A percentile compares a stretch with the other conserved stretches of the same genome.
Conservation (phyloP, 2,888 invertebrate species). For the Meiosimyza decipiens region DNA sequence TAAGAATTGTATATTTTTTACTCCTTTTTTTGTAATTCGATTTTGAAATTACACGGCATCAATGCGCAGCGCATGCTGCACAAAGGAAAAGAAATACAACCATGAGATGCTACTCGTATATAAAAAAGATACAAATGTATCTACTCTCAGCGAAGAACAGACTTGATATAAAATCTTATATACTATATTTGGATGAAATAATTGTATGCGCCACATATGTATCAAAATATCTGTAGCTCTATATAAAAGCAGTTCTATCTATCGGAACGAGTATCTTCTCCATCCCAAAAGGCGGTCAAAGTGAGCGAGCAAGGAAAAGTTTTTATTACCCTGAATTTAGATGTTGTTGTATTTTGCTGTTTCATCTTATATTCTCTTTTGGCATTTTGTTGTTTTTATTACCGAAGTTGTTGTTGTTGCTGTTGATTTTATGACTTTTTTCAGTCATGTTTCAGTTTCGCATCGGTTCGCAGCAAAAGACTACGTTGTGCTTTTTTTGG, state of each 20-base stretch:
- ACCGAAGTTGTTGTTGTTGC: conserved; percentile 45
- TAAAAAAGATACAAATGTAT: conserved; percentile 30
- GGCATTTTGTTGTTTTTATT: conserved; percentile 26
- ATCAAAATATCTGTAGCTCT: conserved; percentile 34
- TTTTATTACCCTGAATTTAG: conserved; percentile 51
- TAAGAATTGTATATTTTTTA: conserved; percentile 8
- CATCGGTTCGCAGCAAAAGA: conserved; percentile 39
- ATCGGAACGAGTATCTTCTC: background rate
- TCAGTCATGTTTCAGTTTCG: conserved; percentile 45
- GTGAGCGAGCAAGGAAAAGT: conserved; percentile 40
- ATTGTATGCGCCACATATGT: background rate
- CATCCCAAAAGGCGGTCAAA: background rate
- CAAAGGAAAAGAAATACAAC: background rate
- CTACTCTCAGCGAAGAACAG: conserved; percentile 11
- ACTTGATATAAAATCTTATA: background rate
- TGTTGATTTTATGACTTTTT: conserved; percentile 53
- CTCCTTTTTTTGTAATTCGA: conserved; percentile 16
- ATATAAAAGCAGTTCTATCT: conserved; percentile 19
- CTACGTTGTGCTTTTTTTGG: conserved; percentile 14
- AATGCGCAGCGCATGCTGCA: conserved; percentile 30
- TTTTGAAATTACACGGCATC: conserved; percentile 41
- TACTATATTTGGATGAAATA: background rate
- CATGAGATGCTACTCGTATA: background rate
- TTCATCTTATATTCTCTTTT: conserved; percentile 32
- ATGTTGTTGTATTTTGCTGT: conserved; percentile 24